These are phyloP conservation scores for Trachythela sp. DNA, from an alignment of 64 coral and sea anemone species.

Conservation along the genomic window DNA sequence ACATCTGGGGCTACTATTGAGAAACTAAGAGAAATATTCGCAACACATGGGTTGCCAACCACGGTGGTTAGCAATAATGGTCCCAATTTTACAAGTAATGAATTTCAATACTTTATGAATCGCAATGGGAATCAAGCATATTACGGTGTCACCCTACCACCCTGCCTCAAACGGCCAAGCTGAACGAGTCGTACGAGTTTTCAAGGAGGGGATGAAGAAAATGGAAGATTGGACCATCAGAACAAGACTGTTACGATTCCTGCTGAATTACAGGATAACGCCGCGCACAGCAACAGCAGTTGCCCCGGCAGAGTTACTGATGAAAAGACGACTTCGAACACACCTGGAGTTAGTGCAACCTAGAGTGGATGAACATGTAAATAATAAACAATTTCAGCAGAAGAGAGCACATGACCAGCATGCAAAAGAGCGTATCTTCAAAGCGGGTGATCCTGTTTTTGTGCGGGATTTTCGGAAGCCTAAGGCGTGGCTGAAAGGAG, in stretches of 20 bases:
- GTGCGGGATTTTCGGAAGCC: background rate
- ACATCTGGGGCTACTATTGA: background rate
- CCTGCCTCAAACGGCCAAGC: background rate
- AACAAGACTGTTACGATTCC: constrained; percentile 11
- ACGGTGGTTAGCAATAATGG: background rate
- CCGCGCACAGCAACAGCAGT: constrained; percentile 30
- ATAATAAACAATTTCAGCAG: background rate
- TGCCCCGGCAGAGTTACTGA: constrained; percentile 19
- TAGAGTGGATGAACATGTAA: background rate
- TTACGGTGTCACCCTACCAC: background rate
- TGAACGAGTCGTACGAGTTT: background rate
- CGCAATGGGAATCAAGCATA: background rate
- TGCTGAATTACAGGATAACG: constrained; percentile 28
- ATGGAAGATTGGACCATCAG: background rate
- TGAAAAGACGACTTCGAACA: constrained; percentile 17
- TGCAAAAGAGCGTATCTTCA: background rate
- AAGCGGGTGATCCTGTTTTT: background rate
- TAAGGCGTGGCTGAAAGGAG: background rate
- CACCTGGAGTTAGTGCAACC: constrained; percentile 11
- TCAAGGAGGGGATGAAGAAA: background rate
- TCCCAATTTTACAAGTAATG: background rate
- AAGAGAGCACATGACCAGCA: background rate
- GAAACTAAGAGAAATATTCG: background rate
- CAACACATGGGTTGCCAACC: background rate
- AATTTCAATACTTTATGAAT: background rate